Percentiles rank a stretch among this genome's conserved stretches.
Evolutionary conservation across 1,140 invertebrate species (phyloP).

Genomic region (Panulirus ornatus): DNA sequence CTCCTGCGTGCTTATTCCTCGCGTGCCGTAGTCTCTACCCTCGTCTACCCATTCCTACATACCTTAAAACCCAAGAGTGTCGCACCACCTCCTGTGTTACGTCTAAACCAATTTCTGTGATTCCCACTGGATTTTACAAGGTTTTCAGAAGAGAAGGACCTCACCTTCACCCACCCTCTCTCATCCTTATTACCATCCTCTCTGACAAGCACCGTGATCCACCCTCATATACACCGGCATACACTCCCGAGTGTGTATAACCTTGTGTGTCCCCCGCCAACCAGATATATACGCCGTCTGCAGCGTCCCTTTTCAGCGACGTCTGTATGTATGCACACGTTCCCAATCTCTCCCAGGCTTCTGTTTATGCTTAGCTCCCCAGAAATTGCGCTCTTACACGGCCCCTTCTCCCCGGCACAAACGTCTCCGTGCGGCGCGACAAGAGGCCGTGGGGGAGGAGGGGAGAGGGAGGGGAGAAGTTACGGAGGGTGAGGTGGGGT

Average conservation of each 20-base stretch:
- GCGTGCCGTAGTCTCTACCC: neutral
- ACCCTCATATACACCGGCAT: too few relatives aligned
- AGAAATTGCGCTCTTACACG: conserved; percentile 34
- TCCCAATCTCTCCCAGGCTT: conserved; percentile 42
- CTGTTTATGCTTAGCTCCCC: conserved; percentile 40
- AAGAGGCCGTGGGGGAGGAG: neutral
- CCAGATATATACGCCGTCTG: too few relatives aligned
- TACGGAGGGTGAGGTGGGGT: neutral
- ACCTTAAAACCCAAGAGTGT: neutral
- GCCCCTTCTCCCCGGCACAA: conserved; percentile 15
- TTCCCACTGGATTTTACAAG: too few relatives aligned
- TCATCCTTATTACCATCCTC: too few relatives aligned
- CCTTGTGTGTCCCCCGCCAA: too few relatives aligned
- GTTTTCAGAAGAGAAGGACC: too few relatives aligned
- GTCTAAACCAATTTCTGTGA: too few relatives aligned
- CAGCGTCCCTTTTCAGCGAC: neutral
- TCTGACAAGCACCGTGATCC: too few relatives aligned
- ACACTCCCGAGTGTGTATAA: too few relatives aligned
- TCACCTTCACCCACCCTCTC: too few relatives aligned
- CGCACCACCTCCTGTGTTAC: too few relatives aligned
- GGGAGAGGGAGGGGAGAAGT: neutral
- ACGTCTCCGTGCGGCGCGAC: conserved; percentile 1
- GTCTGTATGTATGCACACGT: conserved; percentile 44
- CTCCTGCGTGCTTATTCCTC: neutral
- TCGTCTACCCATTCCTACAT: neutral